Percentiles rank a stretch among this genome's conserved stretches.
Conservation (phyloP, 2,113 vertebrate species). For the Melierax canorus region DNA sequence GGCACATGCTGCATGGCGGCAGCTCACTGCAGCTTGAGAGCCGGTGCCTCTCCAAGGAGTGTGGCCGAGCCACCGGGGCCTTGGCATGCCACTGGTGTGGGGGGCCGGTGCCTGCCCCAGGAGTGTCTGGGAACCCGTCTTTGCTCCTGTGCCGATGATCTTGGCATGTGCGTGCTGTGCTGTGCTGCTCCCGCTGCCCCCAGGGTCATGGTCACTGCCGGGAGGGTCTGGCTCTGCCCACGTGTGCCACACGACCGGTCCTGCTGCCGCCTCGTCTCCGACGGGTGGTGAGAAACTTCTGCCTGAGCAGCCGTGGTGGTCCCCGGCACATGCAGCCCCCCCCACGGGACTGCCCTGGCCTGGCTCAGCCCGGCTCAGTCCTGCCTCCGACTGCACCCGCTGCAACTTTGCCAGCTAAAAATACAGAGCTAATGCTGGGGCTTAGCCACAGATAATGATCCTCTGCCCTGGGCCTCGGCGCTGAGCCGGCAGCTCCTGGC, state of each 20-base stretch:
- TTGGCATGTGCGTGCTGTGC: background rate
- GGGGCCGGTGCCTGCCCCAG: too few relatives aligned
- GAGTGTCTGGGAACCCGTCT: accelerated
- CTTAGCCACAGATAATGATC: background rate
- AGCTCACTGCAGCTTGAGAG: background rate
- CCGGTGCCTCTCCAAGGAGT: accelerated
- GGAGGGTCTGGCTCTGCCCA: background rate
- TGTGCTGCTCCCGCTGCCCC: background rate
- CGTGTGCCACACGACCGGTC: background rate
- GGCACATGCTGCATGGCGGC: too few relatives aligned
- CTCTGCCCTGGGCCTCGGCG: accelerated
- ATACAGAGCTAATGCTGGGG: background rate
- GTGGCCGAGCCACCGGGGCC: background rate
- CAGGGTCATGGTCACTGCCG: accelerated
- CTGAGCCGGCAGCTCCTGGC: background rate
- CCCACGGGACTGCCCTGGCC: background rate
- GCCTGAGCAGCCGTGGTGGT: background rate
- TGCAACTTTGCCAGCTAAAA: background rate
- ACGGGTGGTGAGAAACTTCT: background rate
- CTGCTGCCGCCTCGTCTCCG: background rate
- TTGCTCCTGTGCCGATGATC: accelerated
- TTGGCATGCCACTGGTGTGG: accelerated
- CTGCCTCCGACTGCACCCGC: background rate
- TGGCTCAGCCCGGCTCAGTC: background rate
- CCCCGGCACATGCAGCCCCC: too few relatives aligned